These are phyloP conservation scores for Drosophila aldrichi DNA, from an alignment of 2,888 invertebrate species.

Conservation along the genomic window DNA sequence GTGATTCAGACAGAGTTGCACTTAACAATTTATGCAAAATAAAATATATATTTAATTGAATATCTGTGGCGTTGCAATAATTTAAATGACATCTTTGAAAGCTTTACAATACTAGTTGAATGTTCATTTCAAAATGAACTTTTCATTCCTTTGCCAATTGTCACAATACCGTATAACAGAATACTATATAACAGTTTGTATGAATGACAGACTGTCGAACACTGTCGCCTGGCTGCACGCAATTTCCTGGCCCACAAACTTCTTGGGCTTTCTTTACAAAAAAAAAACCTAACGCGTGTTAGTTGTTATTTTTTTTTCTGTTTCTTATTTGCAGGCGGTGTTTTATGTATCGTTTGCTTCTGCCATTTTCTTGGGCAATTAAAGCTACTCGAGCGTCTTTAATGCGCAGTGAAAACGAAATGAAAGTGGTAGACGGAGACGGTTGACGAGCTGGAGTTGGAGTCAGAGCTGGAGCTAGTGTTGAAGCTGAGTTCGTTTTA, in stretches of 20 bases:
- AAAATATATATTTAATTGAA: background rate
- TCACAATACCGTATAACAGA: constrained; percentile 1
- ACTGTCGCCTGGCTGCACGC: constrained; percentile 21
- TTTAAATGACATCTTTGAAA: background rate
- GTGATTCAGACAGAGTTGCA: constrained; percentile 34
- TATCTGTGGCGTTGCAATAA: background rate
- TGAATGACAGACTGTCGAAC: constrained; percentile 7
- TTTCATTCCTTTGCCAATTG: background rate
- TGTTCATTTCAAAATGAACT: background rate
- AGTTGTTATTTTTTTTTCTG: constrained; percentile 19
- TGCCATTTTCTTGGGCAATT: constrained; percentile 68
- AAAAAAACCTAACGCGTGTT: constrained; percentile 31
- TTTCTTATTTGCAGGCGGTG: constrained; percentile 52
- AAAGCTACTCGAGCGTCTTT: constrained; percentile 75
- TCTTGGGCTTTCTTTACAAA: constrained; percentile 62
- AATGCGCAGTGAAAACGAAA: constrained; percentile 79
- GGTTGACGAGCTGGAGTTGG: constrained; percentile 45
- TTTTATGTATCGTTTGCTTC: constrained; percentile 45
- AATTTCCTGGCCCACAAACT: constrained; percentile 46
- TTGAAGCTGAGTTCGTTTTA: constrained; percentile 39
- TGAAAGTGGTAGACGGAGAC: constrained; percentile 69
- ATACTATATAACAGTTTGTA: constrained; percentile 13
- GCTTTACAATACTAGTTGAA: background rate
- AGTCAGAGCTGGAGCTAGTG: constrained; percentile 36
- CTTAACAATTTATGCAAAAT: constrained; percentile 2